Base-by-base conservation (phyloP, 2,888 invertebrate species). In the Therioaphis trifolii region DNA sequence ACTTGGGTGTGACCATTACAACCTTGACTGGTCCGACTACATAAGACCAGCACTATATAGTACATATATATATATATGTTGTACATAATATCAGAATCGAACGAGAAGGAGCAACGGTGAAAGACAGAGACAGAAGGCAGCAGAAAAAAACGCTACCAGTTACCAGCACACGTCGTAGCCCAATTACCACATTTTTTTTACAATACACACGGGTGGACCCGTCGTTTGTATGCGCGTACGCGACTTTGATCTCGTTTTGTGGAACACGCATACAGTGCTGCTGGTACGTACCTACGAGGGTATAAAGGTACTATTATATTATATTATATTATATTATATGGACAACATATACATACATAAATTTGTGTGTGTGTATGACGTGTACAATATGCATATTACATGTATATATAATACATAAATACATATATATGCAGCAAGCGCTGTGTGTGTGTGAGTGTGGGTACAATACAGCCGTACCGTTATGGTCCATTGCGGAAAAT, bases 1-100 rank as follows among this genome's bases (percentile, higher is more conserved):
- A 78, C 29, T 71, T 82, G 82, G 82, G 82, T 82, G 82, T 82
- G 74, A 72, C 82, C 72, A 63, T 82, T 74, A 74, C 72, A 82
- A 74, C 82, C 82, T 82, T 82, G 82, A 82, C 82, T 74, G 46
- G 80, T 80, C 46, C 63, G 52, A 58, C 52, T 55, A n/a, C 68
- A 24, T 77, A 21, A 29, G 29, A 52, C 35, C 35, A 35, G 21
- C 12, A 18, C 24, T 21, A 15, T 29, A 49, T 29, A 40, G 5
- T 1, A 52, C 9, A 52, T 52, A n/a, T 40, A 18, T 21, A 40
- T 75, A 43, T 7, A 61, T 72, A n/a, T 46, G 43, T 21, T 15
- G 14, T 55, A 21, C 21, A 35, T 55, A n/a, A 14, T n/a, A 21
- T 68, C 24, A 52, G 58, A 43, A 61, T 29, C 18, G 29, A 63